Conservation (phyloP, 2,888 invertebrate species). For the Rutpela maculata region DNA sequence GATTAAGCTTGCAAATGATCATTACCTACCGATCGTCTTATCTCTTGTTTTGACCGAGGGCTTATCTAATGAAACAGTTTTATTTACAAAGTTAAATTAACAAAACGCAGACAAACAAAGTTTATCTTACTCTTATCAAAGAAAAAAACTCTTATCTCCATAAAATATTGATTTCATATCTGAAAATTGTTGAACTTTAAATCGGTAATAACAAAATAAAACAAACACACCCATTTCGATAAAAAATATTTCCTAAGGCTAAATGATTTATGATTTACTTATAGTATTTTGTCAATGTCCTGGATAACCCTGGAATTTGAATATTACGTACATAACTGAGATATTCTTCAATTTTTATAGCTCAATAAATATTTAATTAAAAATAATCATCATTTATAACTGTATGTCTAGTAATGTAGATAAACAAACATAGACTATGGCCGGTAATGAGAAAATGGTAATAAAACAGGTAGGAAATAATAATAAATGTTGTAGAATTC, state of each 20-base stretch:
- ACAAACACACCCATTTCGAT: background rate
- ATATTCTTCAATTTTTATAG: background rate
- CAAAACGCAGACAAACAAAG: background rate
- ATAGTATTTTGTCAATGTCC: background rate
- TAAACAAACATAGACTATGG: background rate
- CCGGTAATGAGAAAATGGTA: background rate
- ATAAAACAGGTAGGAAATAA: background rate
- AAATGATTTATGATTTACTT: background rate
- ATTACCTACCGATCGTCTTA: background rate
- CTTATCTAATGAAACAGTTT: background rate
- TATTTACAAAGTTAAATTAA: background rate
- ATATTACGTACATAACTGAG: background rate
- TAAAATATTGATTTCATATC: background rate
- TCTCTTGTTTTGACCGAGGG: background rate
- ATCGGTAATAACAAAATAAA: background rate
- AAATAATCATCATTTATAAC: background rate
- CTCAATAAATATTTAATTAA: background rate
- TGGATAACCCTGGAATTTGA: constrained; percentile 4
- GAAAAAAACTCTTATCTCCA: background rate
- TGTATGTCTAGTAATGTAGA: background rate
- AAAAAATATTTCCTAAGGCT: background rate
- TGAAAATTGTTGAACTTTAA: background rate
- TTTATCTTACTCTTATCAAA: background rate
- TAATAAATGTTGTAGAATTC: background rate
- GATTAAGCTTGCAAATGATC: too few relatives aligned